Conservation (phyloP, 2,113 vertebrate genomes). For the Ovis canadensis region DNA sequence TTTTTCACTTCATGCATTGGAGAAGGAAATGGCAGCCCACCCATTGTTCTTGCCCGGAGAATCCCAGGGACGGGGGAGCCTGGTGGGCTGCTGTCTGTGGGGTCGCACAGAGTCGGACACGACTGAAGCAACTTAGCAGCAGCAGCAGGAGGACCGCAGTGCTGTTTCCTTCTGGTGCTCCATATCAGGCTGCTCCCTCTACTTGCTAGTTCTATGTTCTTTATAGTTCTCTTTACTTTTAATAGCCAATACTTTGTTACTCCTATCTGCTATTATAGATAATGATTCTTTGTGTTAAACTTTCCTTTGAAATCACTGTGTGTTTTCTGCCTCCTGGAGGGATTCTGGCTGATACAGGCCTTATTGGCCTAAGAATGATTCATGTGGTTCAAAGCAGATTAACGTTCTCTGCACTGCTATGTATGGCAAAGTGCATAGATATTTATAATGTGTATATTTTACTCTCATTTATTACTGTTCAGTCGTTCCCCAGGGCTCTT, state of each 20-base stretch:
- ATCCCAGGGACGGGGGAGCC: too few relatives aligned
- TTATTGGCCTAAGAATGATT: background rate
- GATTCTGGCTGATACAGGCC: background rate
- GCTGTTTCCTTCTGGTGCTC: background rate
- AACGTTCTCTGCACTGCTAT: background rate
- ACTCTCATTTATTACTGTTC: background rate
- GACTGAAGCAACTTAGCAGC: too few relatives aligned
- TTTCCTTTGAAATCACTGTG: background rate
- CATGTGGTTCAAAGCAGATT: background rate
- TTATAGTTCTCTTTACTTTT: background rate
- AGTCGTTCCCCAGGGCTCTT: background rate
- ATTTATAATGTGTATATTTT: background rate
- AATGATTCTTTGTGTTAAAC: background rate
- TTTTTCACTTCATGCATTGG: too few relatives aligned
- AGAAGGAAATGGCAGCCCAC: too few relatives aligned
- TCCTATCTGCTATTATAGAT: background rate
- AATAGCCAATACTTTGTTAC: background rate
- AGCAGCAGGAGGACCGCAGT: background rate
- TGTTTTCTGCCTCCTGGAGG: background rate
- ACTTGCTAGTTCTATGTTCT: background rate
- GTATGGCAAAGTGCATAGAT: background rate
- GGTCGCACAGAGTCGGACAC: too few relatives aligned
- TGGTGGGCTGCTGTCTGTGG: too few relatives aligned
- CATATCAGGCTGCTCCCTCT: background rate
- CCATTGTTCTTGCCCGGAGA: too few relatives aligned